These are phyloP conservation scores for Podotricha telesiphe DNA, from an alignment of 2,888 invertebrate genomes.

Conservation along the genomic window DNA sequence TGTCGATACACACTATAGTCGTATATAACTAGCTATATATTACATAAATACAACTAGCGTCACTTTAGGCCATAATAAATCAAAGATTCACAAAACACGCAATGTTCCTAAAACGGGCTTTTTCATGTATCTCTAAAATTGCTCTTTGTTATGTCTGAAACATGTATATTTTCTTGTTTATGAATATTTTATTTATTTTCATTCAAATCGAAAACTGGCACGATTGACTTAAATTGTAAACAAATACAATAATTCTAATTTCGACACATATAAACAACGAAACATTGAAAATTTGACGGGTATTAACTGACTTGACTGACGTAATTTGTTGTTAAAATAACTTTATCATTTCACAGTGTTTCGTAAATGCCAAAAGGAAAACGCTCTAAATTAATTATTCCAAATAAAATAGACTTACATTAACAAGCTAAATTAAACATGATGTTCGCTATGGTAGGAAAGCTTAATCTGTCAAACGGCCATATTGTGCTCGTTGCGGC, in stretches of 20 bases:
- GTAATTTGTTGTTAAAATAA: neutral
- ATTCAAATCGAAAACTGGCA: neutral
- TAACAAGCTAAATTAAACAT: constrained; percentile 24
- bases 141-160: no score
- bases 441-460: constrained; percentile 1
- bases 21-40: no score
- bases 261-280: neutral
- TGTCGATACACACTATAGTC: no score
- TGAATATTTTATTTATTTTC: neutral
- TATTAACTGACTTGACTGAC: neutral
- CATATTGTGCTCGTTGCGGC: constrained; percentile 29
- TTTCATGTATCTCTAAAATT: no score
- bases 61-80: no score
- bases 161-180: no score
- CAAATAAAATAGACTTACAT: constrained; percentile 18
- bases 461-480: constrained; percentile 26
- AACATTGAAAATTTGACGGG: neutral
- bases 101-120: no score
- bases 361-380: neutral
- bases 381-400: constrained; percentile 6
- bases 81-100: no score
- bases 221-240: neutral
- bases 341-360: neutral
- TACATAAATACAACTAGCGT: no score
- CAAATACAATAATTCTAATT: neutral